These are phyloP conservation scores for Helicolenus hilgendorfi DNA, from an alignment of 2,797 vertebrate genomes.

Conservation along the genomic window DNA sequence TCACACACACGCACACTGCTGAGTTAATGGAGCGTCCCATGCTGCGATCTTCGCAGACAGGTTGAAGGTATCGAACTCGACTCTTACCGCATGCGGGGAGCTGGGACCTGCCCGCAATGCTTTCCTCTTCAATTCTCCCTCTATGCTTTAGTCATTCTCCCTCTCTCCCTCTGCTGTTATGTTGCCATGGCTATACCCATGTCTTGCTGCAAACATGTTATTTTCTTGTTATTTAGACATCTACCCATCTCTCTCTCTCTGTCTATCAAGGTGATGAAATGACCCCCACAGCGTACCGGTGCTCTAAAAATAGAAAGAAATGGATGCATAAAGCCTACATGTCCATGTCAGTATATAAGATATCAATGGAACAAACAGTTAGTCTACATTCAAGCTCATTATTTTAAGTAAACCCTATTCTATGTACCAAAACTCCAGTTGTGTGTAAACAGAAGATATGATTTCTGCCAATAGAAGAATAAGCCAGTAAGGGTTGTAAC, in stretches of 20 bases:
- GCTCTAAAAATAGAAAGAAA: neutral
- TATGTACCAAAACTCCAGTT: neutral
- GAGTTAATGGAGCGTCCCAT: constrained; percentile 79
- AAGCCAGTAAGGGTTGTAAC: neutral
- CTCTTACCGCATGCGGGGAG: constrained; percentile 40
- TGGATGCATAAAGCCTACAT: neutral
- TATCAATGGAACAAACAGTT: neutral
- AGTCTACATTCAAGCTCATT: neutral
- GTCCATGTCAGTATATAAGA: neutral
- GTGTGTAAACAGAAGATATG: neutral
- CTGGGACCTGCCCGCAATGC: constrained; percentile 14
- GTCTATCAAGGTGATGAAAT: neutral
- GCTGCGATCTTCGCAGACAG: constrained; percentile 69
- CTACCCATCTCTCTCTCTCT: neutral
- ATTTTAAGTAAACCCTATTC: neutral
- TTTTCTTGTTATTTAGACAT: constrained; percentile 7
- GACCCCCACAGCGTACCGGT: neutral
- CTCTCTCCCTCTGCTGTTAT: neutral
- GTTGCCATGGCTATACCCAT: constrained; percentile 25
- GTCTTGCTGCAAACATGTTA: constrained; percentile 6
- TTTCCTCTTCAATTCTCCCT: constrained; percentile 1
- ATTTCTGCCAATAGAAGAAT: neutral
- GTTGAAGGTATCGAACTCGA: constrained; percentile 71
- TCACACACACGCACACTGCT: constrained; percentile 66
- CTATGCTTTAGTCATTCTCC: neutral